Percentiles rank a stretch among this genome's conserved stretches.
Evolutionary conservation across 1,140 invertebrate genomes (phyloP).

Genomic region (Drosophila micromelanica): DNA sequence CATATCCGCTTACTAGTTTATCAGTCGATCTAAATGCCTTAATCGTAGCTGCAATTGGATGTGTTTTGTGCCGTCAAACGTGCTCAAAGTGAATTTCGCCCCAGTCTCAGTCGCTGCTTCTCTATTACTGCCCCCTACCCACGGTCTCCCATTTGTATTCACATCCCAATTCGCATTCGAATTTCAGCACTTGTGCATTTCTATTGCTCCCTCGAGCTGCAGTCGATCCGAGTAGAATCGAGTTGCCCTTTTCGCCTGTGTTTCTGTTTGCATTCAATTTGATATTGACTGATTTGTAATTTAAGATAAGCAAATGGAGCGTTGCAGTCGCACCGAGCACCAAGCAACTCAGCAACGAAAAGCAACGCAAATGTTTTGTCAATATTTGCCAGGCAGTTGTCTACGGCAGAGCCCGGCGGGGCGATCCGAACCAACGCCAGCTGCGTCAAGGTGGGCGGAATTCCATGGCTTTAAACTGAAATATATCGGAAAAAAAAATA

Average conservation of each 20-base stretch:
- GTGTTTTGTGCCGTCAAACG: background rate
- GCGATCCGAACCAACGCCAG: background rate
- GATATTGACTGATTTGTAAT: constrained; percentile 81
- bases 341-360: constrained; percentile 23
- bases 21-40: constrained; percentile 37
- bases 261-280: constrained; percentile 74
- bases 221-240: background rate
- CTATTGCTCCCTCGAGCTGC: constrained; percentile 40
- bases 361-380: constrained; percentile 72
- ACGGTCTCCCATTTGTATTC: background rate
- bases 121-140: background rate
- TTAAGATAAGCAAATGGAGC: constrained; percentile 79
- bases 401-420: background rate
- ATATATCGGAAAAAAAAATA: background rate
- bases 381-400: constrained; percentile 62
- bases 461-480: constrained; percentile 7
- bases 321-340: constrained; percentile 25
- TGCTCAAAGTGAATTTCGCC: constrained; percentile 26
- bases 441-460: constrained; percentile 31
- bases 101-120: background rate
- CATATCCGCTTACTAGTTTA: constrained; percentile 13
- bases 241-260: constrained; percentile 7
- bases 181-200: constrained; percentile 51
- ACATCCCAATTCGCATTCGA: constrained; percentile 26
- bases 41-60: constrained; percentile 31